phyloP scores from a whole-genome alignment of 2,113 vertebrate genomes.

The Riparia riparia region DNA sequence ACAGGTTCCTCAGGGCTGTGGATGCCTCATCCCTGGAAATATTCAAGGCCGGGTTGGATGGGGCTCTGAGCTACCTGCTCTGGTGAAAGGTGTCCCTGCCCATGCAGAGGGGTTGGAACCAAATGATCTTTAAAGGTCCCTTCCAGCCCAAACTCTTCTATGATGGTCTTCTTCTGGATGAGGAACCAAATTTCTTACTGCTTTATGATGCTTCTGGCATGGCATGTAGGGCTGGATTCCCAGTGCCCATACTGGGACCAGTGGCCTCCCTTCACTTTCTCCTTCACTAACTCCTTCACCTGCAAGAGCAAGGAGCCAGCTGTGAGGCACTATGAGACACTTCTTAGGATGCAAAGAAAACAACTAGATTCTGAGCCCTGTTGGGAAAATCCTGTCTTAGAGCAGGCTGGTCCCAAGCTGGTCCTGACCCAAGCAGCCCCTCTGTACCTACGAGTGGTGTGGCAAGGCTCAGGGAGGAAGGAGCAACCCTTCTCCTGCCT shows the following conservation, averaged over 20 bases:
- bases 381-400: neutral
- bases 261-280: neutral
- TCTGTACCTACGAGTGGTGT: neutral
- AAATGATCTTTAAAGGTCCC: neutral
- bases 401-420: neutral
- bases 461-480: fast-evolving
- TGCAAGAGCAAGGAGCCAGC: neutral
- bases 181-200: neutral
- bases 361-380: neutral
- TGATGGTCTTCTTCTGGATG: neutral
- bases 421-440: neutral
- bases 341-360: neutral
- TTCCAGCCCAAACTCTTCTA: neutral
- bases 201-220: neutral
- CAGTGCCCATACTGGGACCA: neutral
- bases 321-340: neutral
- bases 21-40: neutral
- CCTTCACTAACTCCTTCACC: neutral
- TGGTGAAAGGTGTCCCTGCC: neutral
- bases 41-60: neutral
- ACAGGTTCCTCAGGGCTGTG: neutral
- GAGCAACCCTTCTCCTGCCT: neutral
- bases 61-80: neutral
- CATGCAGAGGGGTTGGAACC: neutral
- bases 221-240: neutral